Evolutionary conservation across 2,888 invertebrate species (phyloP).

Genomic region (Allolobophora icterica): DNA sequence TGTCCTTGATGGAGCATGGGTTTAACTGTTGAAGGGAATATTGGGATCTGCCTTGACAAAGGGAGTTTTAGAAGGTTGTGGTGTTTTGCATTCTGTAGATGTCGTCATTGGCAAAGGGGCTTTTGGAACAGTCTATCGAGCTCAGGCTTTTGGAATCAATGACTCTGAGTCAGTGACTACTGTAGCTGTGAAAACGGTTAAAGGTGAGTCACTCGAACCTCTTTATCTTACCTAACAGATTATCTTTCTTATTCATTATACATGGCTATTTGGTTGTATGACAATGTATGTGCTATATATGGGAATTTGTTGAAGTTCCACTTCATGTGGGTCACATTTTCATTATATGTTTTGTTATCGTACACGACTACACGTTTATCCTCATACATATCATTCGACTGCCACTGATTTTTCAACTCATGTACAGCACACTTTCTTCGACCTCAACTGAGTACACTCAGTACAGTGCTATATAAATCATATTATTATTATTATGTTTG

Average conservation of each 20-base stretch:
- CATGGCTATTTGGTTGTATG: neutral
- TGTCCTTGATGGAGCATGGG: neutral
- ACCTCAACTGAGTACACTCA: too few relatives aligned
- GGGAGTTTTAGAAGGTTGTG: neutral
- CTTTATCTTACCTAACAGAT: neutral
- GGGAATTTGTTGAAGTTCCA: too few relatives aligned
- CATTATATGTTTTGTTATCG: neutral
- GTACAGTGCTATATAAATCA: too few relatives aligned
- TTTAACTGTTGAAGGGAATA: neutral
- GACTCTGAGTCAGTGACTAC: constrained; percentile 72
- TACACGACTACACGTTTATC: too few relatives aligned
- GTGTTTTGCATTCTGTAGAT: constrained; percentile 70
- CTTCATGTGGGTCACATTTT: neutral
- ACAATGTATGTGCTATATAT: too few relatives aligned
- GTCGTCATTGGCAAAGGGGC: constrained; percentile 91
- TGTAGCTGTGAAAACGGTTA: constrained; percentile 95
- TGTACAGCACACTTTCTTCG: too few relatives aligned
- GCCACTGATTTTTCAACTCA: too few relatives aligned
- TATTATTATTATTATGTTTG: too few relatives aligned
- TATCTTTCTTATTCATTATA: neutral
- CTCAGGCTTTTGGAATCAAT: constrained; percentile 78
- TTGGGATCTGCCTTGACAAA: neutral
- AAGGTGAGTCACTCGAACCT: constrained; percentile 64
- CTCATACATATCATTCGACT: too few relatives aligned
- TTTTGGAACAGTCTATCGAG: constrained; percentile 91